Evolutionary conservation across 2,797 vertebrate species (phyloP).

Genomic region (Scleropages formosus): DNA sequence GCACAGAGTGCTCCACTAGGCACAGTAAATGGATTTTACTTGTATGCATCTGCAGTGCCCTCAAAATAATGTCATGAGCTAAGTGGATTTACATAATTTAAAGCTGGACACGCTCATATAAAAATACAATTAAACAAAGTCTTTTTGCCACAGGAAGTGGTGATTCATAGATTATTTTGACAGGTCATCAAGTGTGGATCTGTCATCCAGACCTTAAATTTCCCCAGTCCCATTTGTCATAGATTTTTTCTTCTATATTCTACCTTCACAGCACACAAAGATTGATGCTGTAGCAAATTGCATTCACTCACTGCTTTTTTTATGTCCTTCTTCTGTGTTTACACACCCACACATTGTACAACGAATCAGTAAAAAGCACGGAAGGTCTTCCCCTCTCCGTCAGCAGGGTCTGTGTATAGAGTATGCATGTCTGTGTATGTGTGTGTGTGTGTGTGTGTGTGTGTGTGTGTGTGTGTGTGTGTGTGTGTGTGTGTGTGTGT

Average conservation of each 20-base stretch:
- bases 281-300: neutral
- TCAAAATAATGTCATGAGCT: neutral
- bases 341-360: conserved; percentile 3
- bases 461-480: neutral
- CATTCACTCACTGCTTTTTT: neutral
- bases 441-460: neutral
- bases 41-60: neutral
- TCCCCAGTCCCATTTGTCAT: neutral
- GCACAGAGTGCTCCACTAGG: neutral
- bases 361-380: neutral
- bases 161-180: conserved; percentile 22
- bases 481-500: neutral
- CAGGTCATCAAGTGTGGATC: neutral
- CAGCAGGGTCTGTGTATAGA: neutral
- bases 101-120: neutral
- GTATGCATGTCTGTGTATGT: neutral
- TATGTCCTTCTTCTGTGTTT: neutral
- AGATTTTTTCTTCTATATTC: neutral
- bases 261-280: conserved; percentile 5
- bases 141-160: neutral
- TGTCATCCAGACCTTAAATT: neutral
- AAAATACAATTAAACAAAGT: neutral
- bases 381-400: conserved; percentile 16
- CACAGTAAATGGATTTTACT: neutral
- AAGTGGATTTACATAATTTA: conserved; percentile 3